Evolutionary conservation across 2,113 vertebrate species (phyloP), one percentile per base, ranked within the genome.

Genomic region (Oreochromis spilurus): DNA sequence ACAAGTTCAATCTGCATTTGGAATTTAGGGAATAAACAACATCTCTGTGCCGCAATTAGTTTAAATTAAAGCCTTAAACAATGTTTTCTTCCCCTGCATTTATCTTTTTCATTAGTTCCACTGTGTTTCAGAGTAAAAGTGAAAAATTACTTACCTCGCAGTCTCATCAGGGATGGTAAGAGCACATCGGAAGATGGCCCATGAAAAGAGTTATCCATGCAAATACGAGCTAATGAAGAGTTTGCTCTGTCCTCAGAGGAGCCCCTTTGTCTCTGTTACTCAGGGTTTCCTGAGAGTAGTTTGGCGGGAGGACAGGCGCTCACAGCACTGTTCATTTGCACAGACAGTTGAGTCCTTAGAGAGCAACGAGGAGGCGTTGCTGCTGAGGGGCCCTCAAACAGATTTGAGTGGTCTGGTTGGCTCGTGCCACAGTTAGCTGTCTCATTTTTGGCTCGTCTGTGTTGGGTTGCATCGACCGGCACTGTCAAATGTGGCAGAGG

Each of bases 191-290:
- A 77, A 82, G 67, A 79, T 48, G 70, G 6, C 9, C 6, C 84
- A 78, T 36, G 70, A 84, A 88, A 77, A 81, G 38, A 88, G 70
- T 85, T 86, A 90, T 65, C 87, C 87, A 85, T 91, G 88, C 90
- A 94, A 90, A 88, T 82, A 79, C 45, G 84, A 70, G 82, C 79
- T 95, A 92, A 94, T 95, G 81, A 91, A 84, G 87, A 93, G 84
- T 90, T 89, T 81, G 84, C 29, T 86, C 36, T 60, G 6, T 84
- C 82, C 79, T 87, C 87, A 67, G 29, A 82, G 80, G 72, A 53
- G 83, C 48, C 81, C 34, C 70, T 85, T 90, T 89, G 88, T 91
- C 88, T 90, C 87, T 84, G 72, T 45, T 77, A 77, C 45, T 77
- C 17, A n/a, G 45, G 72, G 72, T 70, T 55, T 54, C 81, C 48